Base-by-base conservation (phyloP, 1,140 invertebrate genomes). In the Dendrolimus punctatus region DNA sequence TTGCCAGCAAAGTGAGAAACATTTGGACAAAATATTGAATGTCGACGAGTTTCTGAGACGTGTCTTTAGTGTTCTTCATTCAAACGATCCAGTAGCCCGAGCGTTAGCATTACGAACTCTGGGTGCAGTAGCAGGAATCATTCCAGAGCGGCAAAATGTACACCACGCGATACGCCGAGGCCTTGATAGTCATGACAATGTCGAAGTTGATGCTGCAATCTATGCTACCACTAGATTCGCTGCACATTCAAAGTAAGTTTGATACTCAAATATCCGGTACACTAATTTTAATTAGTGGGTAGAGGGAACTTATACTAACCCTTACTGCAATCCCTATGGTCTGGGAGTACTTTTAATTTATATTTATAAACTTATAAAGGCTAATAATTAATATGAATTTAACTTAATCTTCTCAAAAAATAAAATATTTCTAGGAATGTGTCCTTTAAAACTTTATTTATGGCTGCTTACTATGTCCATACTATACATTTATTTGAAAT, bases 171-270 rank as follows among this genome's bases (percentile, higher is more conserved):
- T 99, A 51, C 88, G 96, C 42, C 91, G 94, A 60, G 95, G 95
- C 39, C 85, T 99, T 6, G 97, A 99, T 85, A 98, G 97, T 39
- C 95, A 98, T 85, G 96, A 99, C 84, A 92, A 94, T 57, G 95
- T 98, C 2, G 97, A 99, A 89, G 95, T 99, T 10, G 94, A 98
- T 87, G 97, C 97, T 45, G 97, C 97, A 9, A 97, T 99, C 68
- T 97, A 95, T 91, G 96, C 96, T 49, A 96, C 96, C 51, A 93
- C 93, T 62, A 93, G 94, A 87, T 98, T 98, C 91, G 95, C 96
- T 46, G 93, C 95, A 7, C 94, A 96, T 76, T 98, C 96, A 6
- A 95, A 95, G 92, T 94, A 88, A 80, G 78, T 77, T 8, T 3
- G 6, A 4, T 48, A 5, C 9, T n/a, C 45, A 10, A 10, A 5